Evolutionary conservation across 2,797 vertebrate species (phyloP), one percentile per base, ranked within the genome.

Genomic region (Geotrypetes seraphini): DNA sequence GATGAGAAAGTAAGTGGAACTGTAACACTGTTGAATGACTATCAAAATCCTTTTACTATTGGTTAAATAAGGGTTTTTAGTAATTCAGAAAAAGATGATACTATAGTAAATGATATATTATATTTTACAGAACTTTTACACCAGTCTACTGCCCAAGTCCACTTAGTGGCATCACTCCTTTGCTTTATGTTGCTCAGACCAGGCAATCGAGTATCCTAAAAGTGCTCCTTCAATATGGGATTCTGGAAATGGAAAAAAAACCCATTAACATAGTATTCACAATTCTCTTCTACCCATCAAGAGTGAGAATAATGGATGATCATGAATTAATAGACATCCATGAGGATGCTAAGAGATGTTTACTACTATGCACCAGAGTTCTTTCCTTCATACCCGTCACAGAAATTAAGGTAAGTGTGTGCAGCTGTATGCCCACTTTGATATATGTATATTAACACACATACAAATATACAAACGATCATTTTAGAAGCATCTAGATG

Each of bases 141-240:
- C 68, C 71, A 23, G 60, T 66, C 10, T 74, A 71, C 40, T 62
- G 54, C 21, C 61, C 63, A 25, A 69, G 41, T 14, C 50, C 64
- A 8, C 11, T 69, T 28, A 60, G 47, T 22, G 63, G 71, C 10
- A 59, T 69, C 45, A 71, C 66, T 9, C 66, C 71, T 20, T 39
- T 70, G 11, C 49, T 55, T 29, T 71, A 63, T 1, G 55, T 67
- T 30, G 65, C 67, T 44, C 65, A 66, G 49, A 67, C 49, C 16
- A 57, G 61, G 42, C 71, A 71, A 28, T 55, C 57, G 14, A 60
- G 20, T 6, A 59, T 64, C 46, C 43, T 72, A 33, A 70, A 65
- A 42, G 44, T 68, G 32, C 49, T 72, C 12, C 36, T 72, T 20
- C 66, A 70, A 30, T 74, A 68, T 27, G 66, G 64, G 16, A 63